These are phyloP conservation scores for Amphipyra tragopoginis DNA, from an alignment of 2,888 invertebrate species.

Conservation along the genomic window DNA sequence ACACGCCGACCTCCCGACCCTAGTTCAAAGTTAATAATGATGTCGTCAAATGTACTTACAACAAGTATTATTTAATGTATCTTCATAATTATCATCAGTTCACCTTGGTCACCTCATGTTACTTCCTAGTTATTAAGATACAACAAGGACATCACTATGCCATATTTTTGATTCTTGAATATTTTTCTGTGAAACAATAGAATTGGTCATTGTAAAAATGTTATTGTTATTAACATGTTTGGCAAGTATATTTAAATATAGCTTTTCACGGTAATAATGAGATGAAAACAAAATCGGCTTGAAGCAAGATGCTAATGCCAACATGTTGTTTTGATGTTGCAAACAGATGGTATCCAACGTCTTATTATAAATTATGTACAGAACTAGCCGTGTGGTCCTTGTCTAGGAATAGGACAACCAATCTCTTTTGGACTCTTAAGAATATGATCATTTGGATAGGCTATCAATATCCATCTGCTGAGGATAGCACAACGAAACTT, in stretches of 20 bases:
- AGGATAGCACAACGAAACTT: too few relatives aligned
- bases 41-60: constrained; percentile 58
- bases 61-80: constrained; percentile 61
- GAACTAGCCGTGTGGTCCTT: constrained; percentile 36
- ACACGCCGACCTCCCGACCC: constrained; percentile 42
- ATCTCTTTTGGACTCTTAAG: neutral
- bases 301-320: constrained; percentile 25
- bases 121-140: constrained; percentile 61
- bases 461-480: neutral
- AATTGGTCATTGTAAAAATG: constrained; percentile 46
- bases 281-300: constrained; percentile 37
- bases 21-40: constrained; percentile 66
- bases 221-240: constrained; percentile 50
- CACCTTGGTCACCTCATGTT: constrained; percentile 63
- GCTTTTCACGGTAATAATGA: constrained; percentile 35
- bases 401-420: constrained; percentile 18
- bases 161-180: constrained; percentile 58
- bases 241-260: constrained; percentile 43
- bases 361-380: constrained; percentile 29
- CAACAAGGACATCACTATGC: constrained; percentile 49
- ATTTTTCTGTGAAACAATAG: constrained; percentile 62
- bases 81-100: constrained; percentile 63
- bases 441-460: neutral
- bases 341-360: constrained; percentile 34
- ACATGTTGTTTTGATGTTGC: constrained; percentile 34